These are phyloP conservation scores for Amphiura filiformis DNA, from an alignment of 35 echinoderm and acorn worm species.

Conservation along the genomic window DNA sequence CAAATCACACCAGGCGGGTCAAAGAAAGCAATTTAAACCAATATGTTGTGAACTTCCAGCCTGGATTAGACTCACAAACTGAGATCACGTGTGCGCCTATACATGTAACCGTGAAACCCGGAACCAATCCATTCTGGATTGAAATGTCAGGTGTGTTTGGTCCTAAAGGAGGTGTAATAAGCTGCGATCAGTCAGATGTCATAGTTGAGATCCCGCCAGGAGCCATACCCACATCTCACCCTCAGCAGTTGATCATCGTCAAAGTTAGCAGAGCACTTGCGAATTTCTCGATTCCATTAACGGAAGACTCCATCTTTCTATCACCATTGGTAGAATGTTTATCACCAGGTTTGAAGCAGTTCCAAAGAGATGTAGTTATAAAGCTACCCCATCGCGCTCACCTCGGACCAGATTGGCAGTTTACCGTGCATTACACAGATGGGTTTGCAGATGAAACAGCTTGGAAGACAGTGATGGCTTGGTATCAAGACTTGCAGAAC, in stretches of 20 bases:
- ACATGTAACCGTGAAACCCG: background rate
- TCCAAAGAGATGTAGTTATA: background rate
- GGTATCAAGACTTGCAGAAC: background rate
- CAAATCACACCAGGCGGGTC: background rate
- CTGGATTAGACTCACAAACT: background rate
- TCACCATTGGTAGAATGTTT: slow-evolving; percentile 18
- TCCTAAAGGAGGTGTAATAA: slow-evolving; percentile 15
- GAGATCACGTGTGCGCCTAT: background rate
- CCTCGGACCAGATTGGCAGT: slow-evolving; percentile 27
- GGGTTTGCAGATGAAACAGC: background rate
- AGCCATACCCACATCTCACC: slow-evolving; percentile 1
- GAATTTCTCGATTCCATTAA: background rate
- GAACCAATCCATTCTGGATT: slow-evolving; percentile 34
- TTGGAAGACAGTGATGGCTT: background rate
- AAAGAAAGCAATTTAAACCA: slow-evolving; percentile 4
- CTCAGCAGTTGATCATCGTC: slow-evolving; percentile 7
- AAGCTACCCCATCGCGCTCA: slow-evolving; percentile 28
- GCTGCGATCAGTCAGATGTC: slow-evolving; percentile 37
- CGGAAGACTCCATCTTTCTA: slow-evolving; percentile 16
- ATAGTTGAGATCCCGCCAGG: slow-evolving; percentile 34
- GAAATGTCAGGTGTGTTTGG: slow-evolving; percentile 24
- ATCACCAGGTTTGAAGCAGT: slow-evolving; percentile 24
- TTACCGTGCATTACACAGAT: slow-evolving; percentile 28
- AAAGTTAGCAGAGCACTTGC: background rate
- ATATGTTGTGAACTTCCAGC: background rate